A percentile compares a stretch with the other conserved stretches of the same genome.
phyloP scores from a whole-genome alignment of 1,140 invertebrate genomes.

The Tachypleus tridentatus region DNA sequence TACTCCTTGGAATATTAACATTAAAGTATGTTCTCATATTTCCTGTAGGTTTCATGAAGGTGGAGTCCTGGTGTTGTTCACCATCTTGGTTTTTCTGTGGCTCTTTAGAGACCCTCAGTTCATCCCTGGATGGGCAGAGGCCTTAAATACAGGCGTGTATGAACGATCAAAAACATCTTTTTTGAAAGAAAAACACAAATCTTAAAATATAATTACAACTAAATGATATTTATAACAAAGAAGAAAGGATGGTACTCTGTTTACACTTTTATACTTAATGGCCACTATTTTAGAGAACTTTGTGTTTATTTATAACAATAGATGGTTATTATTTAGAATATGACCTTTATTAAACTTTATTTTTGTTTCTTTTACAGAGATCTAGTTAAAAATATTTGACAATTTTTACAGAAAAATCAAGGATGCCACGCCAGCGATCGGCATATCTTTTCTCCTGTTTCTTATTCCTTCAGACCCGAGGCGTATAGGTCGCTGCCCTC shows the following conservation, averaged over 20 bases:
- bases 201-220: too few species aligned
- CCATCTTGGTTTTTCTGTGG: conserved; percentile 41
- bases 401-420: conserved; percentile 37
- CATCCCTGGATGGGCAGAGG: conserved; percentile 39
- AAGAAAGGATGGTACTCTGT: too few species aligned
- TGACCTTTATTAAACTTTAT: too few species aligned
- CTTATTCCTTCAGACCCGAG: conserved; percentile 56
- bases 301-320: too few species aligned
- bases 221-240: too few species aligned
- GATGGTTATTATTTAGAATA: too few species aligned
- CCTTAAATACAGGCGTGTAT: conserved; percentile 28
- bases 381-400: too few species aligned
- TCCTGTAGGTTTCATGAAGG: conserved; percentile 39
- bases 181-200: too few species aligned
- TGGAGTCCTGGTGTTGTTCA: conserved; percentile 36
- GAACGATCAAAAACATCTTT: background rate
- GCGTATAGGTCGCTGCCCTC: conserved; percentile 15
- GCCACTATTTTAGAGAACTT: too few species aligned
- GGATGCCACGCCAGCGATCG: conserved; percentile 69
- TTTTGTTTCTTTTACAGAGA: too few species aligned
- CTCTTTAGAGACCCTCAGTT: conserved; percentile 41
- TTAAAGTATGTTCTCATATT: background rate
- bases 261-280: too few species aligned
- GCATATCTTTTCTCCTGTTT: conserved; percentile 65
- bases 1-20: too few species aligned